A percentile compares a stretch with the other conserved stretches of the same genome.
These are phyloP conservation scores for Drosophila teissieri DNA, from an alignment of 1,140 invertebrate species.

Conservation along the genomic window DNA sequence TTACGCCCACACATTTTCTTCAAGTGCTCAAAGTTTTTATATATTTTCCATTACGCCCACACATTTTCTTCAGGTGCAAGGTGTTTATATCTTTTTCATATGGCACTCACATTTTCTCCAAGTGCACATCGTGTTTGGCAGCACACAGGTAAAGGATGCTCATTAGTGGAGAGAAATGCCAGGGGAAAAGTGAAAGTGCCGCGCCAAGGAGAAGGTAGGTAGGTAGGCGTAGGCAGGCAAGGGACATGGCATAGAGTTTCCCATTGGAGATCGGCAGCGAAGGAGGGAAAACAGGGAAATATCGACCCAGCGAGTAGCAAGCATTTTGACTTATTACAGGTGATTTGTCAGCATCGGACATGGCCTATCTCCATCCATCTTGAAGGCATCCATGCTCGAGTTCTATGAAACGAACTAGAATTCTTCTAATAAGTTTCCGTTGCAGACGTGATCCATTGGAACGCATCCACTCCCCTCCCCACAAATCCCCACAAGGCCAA, in stretches of 20 bases:
- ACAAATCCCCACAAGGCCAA: neutral
- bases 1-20: neutral
- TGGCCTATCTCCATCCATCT: conserved; percentile 65
- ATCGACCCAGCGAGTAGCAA: conserved; percentile 22
- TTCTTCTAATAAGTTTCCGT: conserved; percentile 39
- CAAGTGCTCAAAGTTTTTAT: too few relatives aligned
- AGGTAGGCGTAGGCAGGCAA: conserved; percentile 1
- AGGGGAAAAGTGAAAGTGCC: conserved; percentile 69
- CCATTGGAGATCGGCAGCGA: neutral
- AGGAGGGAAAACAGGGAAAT: conserved; percentile 12
- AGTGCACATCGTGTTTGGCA: neutral
- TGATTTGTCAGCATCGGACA: conserved; percentile 80
- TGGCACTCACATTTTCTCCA: neutral
- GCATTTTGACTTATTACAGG: conserved; percentile 72
- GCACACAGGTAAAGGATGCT: conserved; percentile 55
- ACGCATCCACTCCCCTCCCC: neutral
- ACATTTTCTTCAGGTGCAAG: too few relatives aligned
- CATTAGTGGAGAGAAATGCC: conserved; percentile 31
- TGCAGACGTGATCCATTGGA: conserved; percentile 36
- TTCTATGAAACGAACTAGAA: conserved; percentile 55
- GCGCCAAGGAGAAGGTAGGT: conserved; percentile 23
- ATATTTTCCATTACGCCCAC: too few relatives aligned
- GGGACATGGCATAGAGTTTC: neutral
- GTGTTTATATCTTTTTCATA: too few relatives aligned
- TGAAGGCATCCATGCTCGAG: conserved; percentile 22